Conservation (phyloP, 1,140 invertebrate species). For the Monochamus saltuarius region DNA sequence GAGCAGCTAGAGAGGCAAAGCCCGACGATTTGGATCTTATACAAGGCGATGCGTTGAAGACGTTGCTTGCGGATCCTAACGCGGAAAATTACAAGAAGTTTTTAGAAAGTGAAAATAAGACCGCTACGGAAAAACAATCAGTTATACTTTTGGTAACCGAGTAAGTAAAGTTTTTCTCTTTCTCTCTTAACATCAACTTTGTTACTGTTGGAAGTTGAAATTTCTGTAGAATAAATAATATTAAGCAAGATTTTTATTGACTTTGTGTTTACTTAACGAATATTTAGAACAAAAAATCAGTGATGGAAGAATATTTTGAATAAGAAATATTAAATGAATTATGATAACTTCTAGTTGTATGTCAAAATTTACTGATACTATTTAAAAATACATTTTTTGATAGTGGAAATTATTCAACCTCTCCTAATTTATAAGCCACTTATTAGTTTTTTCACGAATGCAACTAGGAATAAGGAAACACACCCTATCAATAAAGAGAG, state of each 20-base stretch:
- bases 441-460: too few species aligned
- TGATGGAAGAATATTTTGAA: too few species aligned
- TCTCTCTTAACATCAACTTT: neutral
- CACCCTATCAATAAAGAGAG: too few species aligned
- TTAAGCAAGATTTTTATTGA: neutral
- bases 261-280: slow-evolving; percentile 9
- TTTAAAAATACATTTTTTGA: too few species aligned
- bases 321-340: too few species aligned
- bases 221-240: neutral
- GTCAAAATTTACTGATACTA: too few species aligned
- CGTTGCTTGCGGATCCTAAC: slow-evolving; percentile 71
- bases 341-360: too few species aligned
- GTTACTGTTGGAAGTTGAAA: neutral
- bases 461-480: too few species aligned
- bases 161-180: slow-evolving; percentile 57
- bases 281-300: too few species aligned
- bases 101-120: slow-evolving; percentile 73
- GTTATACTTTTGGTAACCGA: slow-evolving; percentile 76
- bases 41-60: slow-evolving; percentile 70
- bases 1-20: slow-evolving; percentile 55
- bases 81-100: slow-evolving; percentile 77
- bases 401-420: too few species aligned
- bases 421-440: too few species aligned
- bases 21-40: slow-evolving; percentile 63
- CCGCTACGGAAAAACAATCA: slow-evolving; percentile 70